These are phyloP conservation scores for Netelia melanura DNA, from an alignment of 2,888 invertebrate genomes.

Conservation along the genomic window DNA sequence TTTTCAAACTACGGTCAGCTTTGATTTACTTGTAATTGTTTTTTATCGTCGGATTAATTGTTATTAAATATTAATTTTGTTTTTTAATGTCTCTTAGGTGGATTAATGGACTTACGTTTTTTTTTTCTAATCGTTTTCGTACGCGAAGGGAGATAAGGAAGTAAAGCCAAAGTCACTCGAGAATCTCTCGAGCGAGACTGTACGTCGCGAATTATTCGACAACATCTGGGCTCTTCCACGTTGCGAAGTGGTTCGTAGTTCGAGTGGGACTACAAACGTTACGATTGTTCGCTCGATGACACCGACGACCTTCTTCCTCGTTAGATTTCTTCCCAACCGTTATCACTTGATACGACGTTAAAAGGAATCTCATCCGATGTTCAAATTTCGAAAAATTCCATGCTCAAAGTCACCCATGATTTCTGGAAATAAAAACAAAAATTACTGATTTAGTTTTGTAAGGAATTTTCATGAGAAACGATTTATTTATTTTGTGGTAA, in stretches of 20 bases:
- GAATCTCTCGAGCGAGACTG: neutral
- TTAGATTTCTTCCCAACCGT: conserved; percentile 21
- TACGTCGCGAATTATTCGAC: neutral
- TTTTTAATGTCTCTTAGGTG: too few relatives aligned
- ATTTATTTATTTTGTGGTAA: neutral
- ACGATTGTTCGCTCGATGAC: conserved; percentile 57
- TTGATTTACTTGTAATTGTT: too few relatives aligned
- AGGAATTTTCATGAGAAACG: neutral
- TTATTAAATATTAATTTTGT: too few relatives aligned
- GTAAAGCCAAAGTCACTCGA: neutral
- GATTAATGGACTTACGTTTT: neutral
- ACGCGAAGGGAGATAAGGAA: neutral
- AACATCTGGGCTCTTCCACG: neutral
- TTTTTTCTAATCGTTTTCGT: neutral
- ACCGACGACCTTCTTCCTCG: conserved; percentile 45
- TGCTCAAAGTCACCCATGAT: neutral
- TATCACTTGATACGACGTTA: neutral
- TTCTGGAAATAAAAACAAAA: conserved; percentile 31
- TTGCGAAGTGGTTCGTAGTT: conserved; percentile 8
- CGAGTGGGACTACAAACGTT: conserved; percentile 46
- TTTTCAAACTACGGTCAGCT: too few relatives aligned
- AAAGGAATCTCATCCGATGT: conserved; percentile 29
- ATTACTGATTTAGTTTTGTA: conserved; percentile 9
- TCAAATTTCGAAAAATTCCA: neutral
- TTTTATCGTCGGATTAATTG: too few relatives aligned